A percentile compares a stretch with the other conserved stretches of the same genome.
phyloP scores from a whole-genome alignment of 2,888 invertebrate genomes.

The Pachliopta kotzebuea region DNA sequence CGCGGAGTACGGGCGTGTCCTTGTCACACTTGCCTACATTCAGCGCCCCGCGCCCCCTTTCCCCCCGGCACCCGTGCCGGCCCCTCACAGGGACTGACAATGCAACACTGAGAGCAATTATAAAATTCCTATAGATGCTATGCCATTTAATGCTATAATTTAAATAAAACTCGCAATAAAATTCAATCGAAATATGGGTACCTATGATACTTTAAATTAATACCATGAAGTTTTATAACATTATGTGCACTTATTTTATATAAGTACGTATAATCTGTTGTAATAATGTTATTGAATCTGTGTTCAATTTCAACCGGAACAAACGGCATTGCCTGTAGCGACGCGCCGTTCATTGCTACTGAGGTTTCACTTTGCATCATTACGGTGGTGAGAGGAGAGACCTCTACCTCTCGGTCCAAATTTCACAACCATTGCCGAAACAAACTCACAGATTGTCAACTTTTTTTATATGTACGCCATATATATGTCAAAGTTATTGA shows the following conservation, averaged over 20 bases:
- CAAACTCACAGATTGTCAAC: constrained; percentile 41
- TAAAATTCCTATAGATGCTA: constrained; percentile 49
- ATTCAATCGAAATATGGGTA: background rate
- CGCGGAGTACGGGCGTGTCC: constrained; percentile 78
- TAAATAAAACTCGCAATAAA: background rate
- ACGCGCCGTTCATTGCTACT: constrained; percentile 66
- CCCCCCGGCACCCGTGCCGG: constrained; percentile 56
- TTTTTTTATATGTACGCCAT: background rate
- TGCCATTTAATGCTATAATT: constrained; percentile 24
- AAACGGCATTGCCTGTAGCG: constrained; percentile 58
- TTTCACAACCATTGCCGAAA: constrained; percentile 72
- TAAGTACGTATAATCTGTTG: background rate
- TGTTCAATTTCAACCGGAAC: constrained; percentile 54
- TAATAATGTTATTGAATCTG: constrained; percentile 3
- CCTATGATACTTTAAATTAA: background rate
- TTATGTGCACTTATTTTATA: constrained; percentile 1
- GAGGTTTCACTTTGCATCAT: constrained; percentile 78
- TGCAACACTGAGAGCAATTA: constrained; percentile 63
- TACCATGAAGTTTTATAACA: background rate
- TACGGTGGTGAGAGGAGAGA: constrained; percentile 67
- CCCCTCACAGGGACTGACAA: constrained; percentile 68
- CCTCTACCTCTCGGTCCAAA: constrained; percentile 67
- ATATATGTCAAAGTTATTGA: background rate
- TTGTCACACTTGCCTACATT: constrained; percentile 81
- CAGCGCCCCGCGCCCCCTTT: constrained; percentile 65